Base-by-base conservation (phyloP, 2,113 vertebrate species). In the Myxocyprinus asiaticus region DNA sequence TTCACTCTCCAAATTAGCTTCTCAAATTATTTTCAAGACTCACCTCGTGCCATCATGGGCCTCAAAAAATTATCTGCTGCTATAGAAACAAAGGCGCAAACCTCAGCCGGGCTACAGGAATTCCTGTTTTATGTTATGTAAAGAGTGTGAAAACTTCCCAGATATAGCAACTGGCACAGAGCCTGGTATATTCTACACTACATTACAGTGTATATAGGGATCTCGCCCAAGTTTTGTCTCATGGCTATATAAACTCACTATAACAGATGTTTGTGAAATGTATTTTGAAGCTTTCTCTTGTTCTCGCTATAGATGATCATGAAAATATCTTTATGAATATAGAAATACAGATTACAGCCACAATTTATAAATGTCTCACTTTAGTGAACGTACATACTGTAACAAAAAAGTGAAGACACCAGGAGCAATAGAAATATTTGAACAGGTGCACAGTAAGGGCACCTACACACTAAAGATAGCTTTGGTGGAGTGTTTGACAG, bases 141-240 rank as follows among this genome's bases (percentile, higher is more conserved):
- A 43, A 67, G 65, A 53, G 69, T 62, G 61, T 63, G 48, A 80
- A 62, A 61, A 71, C 51, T 44, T 62, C 79, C 47, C 44, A 9
- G 22, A 64, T 62, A 62, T 74, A 67, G 9, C 4, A 9, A 71
- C 47, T 75, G 76, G 65, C 65, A 77, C 58, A 64, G 51, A 79
- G 61, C 72, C 72, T 67, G 47, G 53, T n/a, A 76, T 51, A 50
- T 33, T 62, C 72, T 53, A 80, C 68, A 63, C 63, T 14, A 48
- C 42, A 14, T 68, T 10, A 12, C 65, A 67, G 47, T 56, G 33
- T 44, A 55, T 43, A 44, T 5, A n/a, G 8, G 68, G 14, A 33
- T 56, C 51, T 71, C 7, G 7, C 42, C 44, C 15, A 44, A 15
- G 12, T 50, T 50, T 4, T 33, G 10, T 58, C 12, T 50, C 3